Evolutionary conservation across 2,113 vertebrate genomes (phyloP).

Genomic region (Chionodraco myersi): DNA sequence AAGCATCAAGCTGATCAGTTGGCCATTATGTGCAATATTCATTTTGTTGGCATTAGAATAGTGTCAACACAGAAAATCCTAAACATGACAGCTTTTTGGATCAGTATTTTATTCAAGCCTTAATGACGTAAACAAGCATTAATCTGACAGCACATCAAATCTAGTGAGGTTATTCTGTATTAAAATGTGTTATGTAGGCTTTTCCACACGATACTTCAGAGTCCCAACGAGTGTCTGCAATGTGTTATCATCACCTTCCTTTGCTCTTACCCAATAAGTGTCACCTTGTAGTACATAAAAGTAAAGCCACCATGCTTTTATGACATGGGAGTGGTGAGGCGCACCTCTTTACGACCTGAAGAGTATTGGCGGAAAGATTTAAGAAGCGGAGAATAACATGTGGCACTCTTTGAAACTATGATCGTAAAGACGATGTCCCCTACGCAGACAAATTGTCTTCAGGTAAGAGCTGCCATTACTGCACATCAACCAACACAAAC

Average conservation of each 20-base stretch:
- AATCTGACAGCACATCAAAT: constrained; percentile 6
- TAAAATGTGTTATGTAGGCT: neutral
- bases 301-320: constrained; percentile 59
- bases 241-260: constrained; percentile 13
- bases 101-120: constrained; percentile 15
- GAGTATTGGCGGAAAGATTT: constrained; percentile 69
- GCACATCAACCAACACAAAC: constrained; percentile 53
- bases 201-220: neutral
- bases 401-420: constrained; percentile 56
- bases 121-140: constrained; percentile 10
- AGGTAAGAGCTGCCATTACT: constrained; percentile 60
- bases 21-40: neutral
- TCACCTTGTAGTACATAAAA: constrained; percentile 58
- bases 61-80: constrained; percentile 8
- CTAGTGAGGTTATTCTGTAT: neutral
- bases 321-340: constrained; percentile 40
- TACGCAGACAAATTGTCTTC: constrained; percentile 39
- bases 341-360: constrained; percentile 56
- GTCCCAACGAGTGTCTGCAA: neutral
- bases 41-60: neutral
- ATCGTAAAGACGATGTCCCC: constrained; percentile 64
- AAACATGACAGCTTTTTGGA: neutral
- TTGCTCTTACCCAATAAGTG: constrained; percentile 45
- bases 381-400: constrained; percentile 54
- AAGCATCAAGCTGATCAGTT: constrained; percentile 10